A percentile compares a stretch with the other conserved stretches of the same genome.
Conservation (phyloP, 2,888 invertebrate species). For the Ichneumon xanthorius region DNA sequence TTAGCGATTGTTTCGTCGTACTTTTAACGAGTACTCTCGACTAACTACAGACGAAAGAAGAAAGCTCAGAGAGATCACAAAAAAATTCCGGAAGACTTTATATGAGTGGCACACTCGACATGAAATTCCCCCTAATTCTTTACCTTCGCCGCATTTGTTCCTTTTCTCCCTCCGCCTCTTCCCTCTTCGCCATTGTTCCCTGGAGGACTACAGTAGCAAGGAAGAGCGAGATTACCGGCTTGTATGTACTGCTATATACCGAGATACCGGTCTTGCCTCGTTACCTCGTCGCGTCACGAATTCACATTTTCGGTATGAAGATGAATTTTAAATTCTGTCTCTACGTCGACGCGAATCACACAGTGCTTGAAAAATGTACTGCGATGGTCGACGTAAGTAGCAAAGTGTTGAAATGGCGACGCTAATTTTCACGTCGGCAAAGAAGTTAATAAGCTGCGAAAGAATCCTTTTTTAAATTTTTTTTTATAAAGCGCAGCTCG, state of each 20-base stretch:
- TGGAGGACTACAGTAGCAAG: neutral
- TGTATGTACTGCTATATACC: neutral
- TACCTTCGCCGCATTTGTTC: neutral
- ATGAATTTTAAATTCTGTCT: slow-evolving; percentile 1
- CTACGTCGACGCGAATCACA: neutral
- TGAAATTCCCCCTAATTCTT: too few relatives aligned
- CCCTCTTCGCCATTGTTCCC: neutral
- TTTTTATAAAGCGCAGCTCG: slow-evolving; percentile 2
- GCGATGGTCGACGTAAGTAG: neutral
- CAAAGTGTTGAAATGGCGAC: slow-evolving; percentile 15
- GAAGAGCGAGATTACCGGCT: neutral
- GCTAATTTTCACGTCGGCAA: slow-evolving; percentile 35
- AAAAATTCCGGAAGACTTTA: slow-evolving; percentile 30
- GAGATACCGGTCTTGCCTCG: neutral
- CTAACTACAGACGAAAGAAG: neutral
- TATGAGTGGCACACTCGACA: slow-evolving; percentile 8
- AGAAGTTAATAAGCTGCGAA: slow-evolving; percentile 53
- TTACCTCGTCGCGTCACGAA: slow-evolving; percentile 5
- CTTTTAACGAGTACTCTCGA: slow-evolving; percentile 8
- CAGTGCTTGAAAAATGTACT: slow-evolving; percentile 2
- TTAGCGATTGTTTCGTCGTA: slow-evolving; percentile 24
- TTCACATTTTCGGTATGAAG: neutral
- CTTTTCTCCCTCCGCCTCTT: slow-evolving; percentile 8
- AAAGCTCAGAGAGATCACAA: neutral
- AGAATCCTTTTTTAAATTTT: slow-evolving; percentile 8